Percentiles rank a stretch among this genome's conserved stretches.
Evolutionary conservation across 1,140 invertebrate species (phyloP).

Genomic region (Saccostrea glomerata): DNA sequence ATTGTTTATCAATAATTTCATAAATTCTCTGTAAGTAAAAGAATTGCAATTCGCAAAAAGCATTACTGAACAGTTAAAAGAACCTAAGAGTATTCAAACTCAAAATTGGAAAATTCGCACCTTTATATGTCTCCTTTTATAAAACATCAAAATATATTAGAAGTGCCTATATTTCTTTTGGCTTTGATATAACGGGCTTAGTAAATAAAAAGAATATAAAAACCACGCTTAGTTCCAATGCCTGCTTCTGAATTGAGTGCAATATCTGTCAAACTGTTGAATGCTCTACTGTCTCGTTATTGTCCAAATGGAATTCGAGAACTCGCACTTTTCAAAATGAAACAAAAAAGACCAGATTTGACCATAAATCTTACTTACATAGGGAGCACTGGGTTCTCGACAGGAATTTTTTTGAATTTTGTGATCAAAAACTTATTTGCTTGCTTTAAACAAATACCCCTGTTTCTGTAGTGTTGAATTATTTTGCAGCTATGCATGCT

Average conservation of each 20-base stretch:
- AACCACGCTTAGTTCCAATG: background rate
- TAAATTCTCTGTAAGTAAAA: no score
- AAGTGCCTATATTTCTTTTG: no score
- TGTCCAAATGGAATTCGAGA: background rate
- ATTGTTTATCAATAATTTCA: no score
- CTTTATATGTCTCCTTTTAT: no score
- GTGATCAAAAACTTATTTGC: background rate
- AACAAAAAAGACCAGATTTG: background rate
- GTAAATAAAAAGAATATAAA: background rate
- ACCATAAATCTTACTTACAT: background rate
- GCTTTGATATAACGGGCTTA: background rate
- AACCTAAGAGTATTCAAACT: no score
- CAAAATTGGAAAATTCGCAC: no score
- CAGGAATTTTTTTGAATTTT: background rate
- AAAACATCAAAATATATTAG: no score
- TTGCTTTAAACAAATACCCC: background rate
- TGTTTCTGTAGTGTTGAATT: background rate
- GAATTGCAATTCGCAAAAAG: no score
- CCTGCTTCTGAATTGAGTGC: background rate
- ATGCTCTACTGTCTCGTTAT: background rate
- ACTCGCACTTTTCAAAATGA: conserved; percentile 25
- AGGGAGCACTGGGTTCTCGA: background rate
- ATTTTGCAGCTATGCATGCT: background rate
- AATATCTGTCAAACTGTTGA: background rate
- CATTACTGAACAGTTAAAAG: no score